phyloP scores from a whole-genome alignment of 1,140 invertebrate genomes.

The Hyphantria cunea region DNA sequence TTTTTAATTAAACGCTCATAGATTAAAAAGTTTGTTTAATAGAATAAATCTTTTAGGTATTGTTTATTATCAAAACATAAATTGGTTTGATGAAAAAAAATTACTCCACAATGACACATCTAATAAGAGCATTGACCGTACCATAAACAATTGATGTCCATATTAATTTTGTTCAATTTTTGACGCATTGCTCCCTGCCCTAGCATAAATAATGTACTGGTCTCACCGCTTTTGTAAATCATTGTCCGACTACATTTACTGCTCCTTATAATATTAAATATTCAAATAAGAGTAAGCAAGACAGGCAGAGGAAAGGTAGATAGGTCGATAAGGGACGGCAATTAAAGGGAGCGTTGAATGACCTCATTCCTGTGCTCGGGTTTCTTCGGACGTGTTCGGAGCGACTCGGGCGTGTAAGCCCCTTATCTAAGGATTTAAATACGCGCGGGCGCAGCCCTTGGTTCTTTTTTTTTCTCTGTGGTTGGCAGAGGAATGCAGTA shows the following conservation, averaged over 20 bases:
- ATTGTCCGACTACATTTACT: constrained; percentile 49
- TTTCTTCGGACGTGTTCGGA: constrained; percentile 51
- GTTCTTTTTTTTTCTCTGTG: constrained; percentile 27
- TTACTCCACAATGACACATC: background rate
- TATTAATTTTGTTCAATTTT: constrained; percentile 61
- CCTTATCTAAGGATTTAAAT: constrained; percentile 56
- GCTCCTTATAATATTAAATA: constrained; percentile 51
- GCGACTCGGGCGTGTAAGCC: constrained; percentile 39
- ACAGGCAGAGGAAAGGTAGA: constrained; percentile 29
- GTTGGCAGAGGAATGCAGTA: constrained; percentile 32
- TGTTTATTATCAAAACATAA: too few relatives aligned
- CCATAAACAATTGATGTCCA: constrained; percentile 46
- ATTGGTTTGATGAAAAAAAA: too few relatives aligned
- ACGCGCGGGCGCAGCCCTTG: constrained; percentile 59
- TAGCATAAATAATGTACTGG: constrained; percentile 40
- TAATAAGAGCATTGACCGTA: constrained; percentile 35
- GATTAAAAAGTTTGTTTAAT: too few relatives aligned
- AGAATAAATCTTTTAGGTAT: too few relatives aligned
- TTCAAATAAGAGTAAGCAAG: constrained; percentile 50
- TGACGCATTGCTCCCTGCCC: constrained; percentile 35
- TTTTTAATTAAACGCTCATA: too few relatives aligned
- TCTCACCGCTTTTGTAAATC: constrained; percentile 54
- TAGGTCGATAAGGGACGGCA: constrained; percentile 56
- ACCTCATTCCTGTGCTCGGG: constrained; percentile 53
- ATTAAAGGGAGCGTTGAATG: constrained; percentile 64